A percentile compares a stretch with the other conserved stretches of the same genome.
Evolutionary conservation across 2,888 invertebrate species (phyloP).

Genomic region (Papilio elwesi): DNA sequence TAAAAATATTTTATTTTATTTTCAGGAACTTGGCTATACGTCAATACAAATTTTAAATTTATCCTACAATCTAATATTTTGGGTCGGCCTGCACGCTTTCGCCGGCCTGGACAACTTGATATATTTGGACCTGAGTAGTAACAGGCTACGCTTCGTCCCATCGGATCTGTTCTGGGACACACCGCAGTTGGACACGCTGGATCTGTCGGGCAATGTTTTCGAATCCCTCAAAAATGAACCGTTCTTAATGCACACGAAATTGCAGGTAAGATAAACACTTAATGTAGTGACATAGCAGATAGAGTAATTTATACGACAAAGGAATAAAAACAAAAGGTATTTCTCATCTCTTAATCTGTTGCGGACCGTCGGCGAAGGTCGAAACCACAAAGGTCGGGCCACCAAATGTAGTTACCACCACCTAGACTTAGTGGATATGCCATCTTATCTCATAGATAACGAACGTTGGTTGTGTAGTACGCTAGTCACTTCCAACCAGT

Average conservation of each 20-base stretch:
- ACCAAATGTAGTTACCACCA: no score
- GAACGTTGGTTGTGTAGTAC: no score
- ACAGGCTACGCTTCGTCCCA: slow-evolving; percentile 83
- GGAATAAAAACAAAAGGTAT: no score
- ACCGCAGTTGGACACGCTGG: slow-evolving; percentile 77
- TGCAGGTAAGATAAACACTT: slow-evolving; percentile 68
- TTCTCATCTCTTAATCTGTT: neutral
- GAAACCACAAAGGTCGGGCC: no score
- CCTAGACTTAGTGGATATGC: no score
- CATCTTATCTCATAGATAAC: no score
- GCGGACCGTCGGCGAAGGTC: no score
- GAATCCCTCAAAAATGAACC: slow-evolving; percentile 82
- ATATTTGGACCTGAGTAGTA: slow-evolving; percentile 85
- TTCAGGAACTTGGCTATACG: slow-evolving; percentile 78
- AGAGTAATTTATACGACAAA: neutral
- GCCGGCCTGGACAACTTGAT: slow-evolving; percentile 75
- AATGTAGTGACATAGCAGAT: neutral
- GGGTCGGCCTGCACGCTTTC: slow-evolving; percentile 86
- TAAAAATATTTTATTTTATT: slow-evolving; percentile 40
- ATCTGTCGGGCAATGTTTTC: slow-evolving; percentile 86
- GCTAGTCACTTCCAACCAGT: no score
- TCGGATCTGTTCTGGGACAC: slow-evolving; percentile 84
- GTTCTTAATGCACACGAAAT: slow-evolving; percentile 80
- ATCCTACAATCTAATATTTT: slow-evolving; percentile 85
- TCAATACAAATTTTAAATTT: slow-evolving; percentile 79